Evolutionary conservation across 1,140 invertebrate species (phyloP), one percentile per base, ranked within the genome.

Genomic region (Panagrolaimus sp.): DNA sequence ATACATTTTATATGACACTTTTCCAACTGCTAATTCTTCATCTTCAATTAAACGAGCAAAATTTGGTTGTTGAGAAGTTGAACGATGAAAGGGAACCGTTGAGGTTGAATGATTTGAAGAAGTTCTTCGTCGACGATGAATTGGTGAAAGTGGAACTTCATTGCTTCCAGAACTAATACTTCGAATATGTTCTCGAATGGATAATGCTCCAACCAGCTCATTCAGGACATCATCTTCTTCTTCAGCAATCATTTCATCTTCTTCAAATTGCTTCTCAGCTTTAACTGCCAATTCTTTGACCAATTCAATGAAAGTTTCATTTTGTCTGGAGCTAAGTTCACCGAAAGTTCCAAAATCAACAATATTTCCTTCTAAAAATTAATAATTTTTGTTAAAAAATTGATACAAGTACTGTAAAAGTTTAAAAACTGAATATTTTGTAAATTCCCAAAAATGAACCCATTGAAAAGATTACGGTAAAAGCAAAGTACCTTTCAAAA

Each of bases 211-310:
- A 21, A 15, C 64, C 1, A 21, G 24, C 10, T 67, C 38, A 43
- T 14, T 38, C 21, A 68, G 9, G 7, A n/a, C 2, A 12, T 68
- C 21, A 1, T 68, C 43, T 4, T 8, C 4, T 43, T 9, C 1
- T 58, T 68, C 68, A 12, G 8, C 24, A 15, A 21, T 38, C 24
- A 17, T 67, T 26, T 45, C 68, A 44, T 44, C 48, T 67, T 24
- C 8, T 64, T 69, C 14, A n/a, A 5, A 10, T 45, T 69, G 65
- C 15, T 64, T 15, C 43, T 32, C 28, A 21, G n/a, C 43, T 69
- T 26, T 24, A 43, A 38, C 32, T 4, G 32, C 32, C 2, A 21
- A 24, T 2, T 44, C 32, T 64, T 65, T 26, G 26, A 24, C 28
- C 15, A 24, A 15, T 45, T 64, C 46, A 24, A 55, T 38, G 45